Base-by-base conservation (phyloP, 37 sponge, comb jelly and placozoan species). In the Halichondria panicea region DNA sequence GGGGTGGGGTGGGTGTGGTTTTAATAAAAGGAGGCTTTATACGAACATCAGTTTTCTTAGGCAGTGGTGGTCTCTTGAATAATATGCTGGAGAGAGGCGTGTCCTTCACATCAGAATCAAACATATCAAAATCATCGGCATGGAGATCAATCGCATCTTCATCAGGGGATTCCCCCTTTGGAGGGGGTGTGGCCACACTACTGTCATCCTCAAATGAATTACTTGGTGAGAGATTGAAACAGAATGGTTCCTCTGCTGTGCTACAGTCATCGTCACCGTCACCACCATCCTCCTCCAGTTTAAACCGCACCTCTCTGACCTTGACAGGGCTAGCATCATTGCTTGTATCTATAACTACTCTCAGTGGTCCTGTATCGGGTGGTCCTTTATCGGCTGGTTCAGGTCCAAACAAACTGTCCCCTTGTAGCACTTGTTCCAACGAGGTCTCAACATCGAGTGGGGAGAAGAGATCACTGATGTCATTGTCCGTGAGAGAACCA, bases 71-170 rank as follows among this genome's bases (percentile, higher is more conserved):
- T 15, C 48, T 11, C 11, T 64, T 64, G 8, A 13, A 4, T 27
- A 53, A 52, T 3, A 53, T 53, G 37, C 28, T 71, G 3, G 54
- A 54, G 28, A 71, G 71, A 34, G 71, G 71, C n/a, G 37, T 71
- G 35, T 71, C 32, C 55, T 8, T 35, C 50, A 53, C 12, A 6
- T 53, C 55, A 63, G 32, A 50, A 35, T 50, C 4, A 37, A 77
- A 77, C 19, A 43, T 32, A 36, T 76, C 76, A 3, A 34, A 54
- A 12, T 77, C 78, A 0, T 54, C 68, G 2, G 56, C 42, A 37
- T 48, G 27, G 25, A 77, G 39, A 54, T 66, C 68, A 66, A 77
- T 65, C 5, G 55, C 37, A 41, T 77, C 78, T 35, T 77, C 76
- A 11, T 42, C 68, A 6, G n/a, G 3, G n/a, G 41, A 44, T 18